Conservation (phyloP, 2,888 invertebrate species). For the Cinara cedri region DNA sequence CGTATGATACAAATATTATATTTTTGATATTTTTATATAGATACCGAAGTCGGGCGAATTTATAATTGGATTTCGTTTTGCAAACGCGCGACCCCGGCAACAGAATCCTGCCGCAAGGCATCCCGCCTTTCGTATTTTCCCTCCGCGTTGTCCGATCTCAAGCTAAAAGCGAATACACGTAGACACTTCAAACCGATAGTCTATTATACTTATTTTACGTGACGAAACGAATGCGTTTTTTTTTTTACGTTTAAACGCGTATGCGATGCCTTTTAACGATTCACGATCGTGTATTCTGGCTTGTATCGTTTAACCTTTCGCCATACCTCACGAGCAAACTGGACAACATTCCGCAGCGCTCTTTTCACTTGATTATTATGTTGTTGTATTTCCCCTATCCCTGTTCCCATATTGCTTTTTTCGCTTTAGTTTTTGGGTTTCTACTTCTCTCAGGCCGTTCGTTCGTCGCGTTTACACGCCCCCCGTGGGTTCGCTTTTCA, state of each 20-base stretch:
- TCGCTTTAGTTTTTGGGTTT: too few species aligned
- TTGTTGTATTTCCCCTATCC: background rate
- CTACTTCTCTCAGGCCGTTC: background rate
- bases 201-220: background rate
- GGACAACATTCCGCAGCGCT: background rate
- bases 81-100: too few species aligned
- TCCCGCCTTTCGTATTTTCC: too few species aligned
- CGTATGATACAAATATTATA: too few species aligned
- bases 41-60: too few species aligned
- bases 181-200: background rate
- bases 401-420: background rate
- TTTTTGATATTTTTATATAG: too few species aligned
- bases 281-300: background rate
- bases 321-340: background rate
- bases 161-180: conserved; percentile 1
- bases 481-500: conserved; percentile 27
- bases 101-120: too few species aligned
- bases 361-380: background rate
- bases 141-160: too few species aligned
- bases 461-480: background rate
- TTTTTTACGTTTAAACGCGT: too few species aligned
- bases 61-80: too few species aligned
- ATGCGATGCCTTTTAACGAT: background rate
- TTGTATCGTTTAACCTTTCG: conserved; percentile 9
- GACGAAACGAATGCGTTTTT: too few species aligned